Base-by-base conservation (phyloP, 2,888 invertebrate genomes). In the Mythimna impura region DNA sequence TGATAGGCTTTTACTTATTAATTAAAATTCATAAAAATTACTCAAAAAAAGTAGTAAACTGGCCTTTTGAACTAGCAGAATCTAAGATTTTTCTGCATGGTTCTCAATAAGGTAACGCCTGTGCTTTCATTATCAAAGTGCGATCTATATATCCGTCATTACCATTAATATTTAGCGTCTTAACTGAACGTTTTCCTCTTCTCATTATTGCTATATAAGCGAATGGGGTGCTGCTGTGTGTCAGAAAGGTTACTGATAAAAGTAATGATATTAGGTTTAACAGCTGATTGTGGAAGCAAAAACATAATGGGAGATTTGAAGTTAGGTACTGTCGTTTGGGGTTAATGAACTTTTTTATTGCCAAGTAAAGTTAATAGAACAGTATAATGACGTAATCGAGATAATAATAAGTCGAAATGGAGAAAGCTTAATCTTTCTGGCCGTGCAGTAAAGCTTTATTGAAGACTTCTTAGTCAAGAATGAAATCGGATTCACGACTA, bases 81-180 rank as follows among this genome's bases (percentile, higher is more conserved):
- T 20, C 30, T 17, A 20, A 20, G 50, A 73, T 57, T 71, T 69
- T 76, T 67, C 12, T 54, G 7, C 17, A 14, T n/a, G n/a, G 68
- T 22, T 58, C 66, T 81, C 50, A 10, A 6, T 66, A 58, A 40
- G 43, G 69, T 61, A 70, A 70, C 4, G n/a, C n/a, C 50, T 9
- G 10, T 36, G 36, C 25, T 17, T 12, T 66, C n/a, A 57, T 67
- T 71, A 84, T 81, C 76, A 62, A 66, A 76, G 68, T 54, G 12
- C 55, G 64, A 81, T 76, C 76, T 70, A 34, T 58, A 55, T 50
- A 62, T 43, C 40, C 65, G 25, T 72, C 71, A 76, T 76, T 74
- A 76, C 17, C 70, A 78, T 84, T 78, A 78, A 76, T 81, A 79
- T 81, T 82, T 55, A 78, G 60, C 55, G 20, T 47, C 58, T 75